These are phyloP conservation scores for Holacanthus passer DNA, from an alignment of 2,113 vertebrate species.

Conservation along the genomic window DNA sequence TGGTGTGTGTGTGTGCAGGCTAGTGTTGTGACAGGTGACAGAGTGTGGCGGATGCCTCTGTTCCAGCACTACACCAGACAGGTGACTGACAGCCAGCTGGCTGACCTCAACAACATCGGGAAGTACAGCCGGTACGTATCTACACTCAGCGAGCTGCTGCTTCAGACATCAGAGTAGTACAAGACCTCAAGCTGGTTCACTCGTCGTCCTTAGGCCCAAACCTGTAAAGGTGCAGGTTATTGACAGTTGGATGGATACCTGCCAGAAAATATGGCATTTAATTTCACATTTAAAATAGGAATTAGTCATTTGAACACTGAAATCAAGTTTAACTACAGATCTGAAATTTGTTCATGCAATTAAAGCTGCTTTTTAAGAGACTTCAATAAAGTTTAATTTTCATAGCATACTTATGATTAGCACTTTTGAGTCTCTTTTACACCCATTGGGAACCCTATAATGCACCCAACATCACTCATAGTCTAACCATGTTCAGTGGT, in stretches of 20 bases:
- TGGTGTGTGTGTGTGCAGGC: constrained; percentile 83
- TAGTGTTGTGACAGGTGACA: constrained; percentile 93
- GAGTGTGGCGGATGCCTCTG: constrained; percentile 98
- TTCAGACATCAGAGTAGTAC: neutral
- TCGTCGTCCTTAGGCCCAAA: neutral
- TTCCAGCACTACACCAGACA: constrained; percentile 96
- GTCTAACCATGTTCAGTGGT: neutral
- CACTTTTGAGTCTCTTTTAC: no score
- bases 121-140: constrained; percentile 91
- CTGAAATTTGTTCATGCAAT: no score
- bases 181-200: neutral
- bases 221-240: neutral
- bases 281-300: no score
- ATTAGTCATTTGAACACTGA: no score
- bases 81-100: constrained; percentile 92
- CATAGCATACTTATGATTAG: no score
- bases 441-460: no score
- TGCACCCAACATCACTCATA: neutral
- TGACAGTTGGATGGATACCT: neutral
- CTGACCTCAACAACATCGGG: constrained; percentile 96
- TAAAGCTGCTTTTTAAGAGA: no score
- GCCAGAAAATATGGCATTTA: no score
- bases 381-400: neutral
- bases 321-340: no score
- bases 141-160: neutral